A percentile compares a stretch with the other conserved stretches of the same genome.
These are phyloP conservation scores for Hecatera dysodea DNA, from an alignment of 2,888 invertebrate species.

Conservation along the genomic window DNA sequence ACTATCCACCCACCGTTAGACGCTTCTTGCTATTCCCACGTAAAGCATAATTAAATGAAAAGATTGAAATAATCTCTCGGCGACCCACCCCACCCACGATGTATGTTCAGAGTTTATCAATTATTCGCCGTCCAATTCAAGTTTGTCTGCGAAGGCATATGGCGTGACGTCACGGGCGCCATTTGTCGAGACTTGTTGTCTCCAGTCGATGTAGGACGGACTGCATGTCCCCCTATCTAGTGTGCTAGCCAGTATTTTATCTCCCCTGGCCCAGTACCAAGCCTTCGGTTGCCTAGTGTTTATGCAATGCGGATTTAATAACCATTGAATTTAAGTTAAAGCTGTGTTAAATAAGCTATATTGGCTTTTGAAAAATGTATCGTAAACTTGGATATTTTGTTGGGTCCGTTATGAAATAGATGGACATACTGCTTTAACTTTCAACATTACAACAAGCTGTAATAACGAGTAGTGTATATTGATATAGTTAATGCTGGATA, in stretches of 20 bases:
- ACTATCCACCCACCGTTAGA: conserved; percentile 14
- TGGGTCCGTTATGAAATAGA: conserved; percentile 1
- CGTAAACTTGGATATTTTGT: conserved; percentile 26
- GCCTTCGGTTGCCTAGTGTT: conserved; percentile 17
- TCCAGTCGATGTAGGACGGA: conserved; percentile 53
- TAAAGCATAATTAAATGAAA: not conserved
- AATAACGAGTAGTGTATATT: not conserved
- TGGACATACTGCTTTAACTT: not conserved
- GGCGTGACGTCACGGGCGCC: conserved; percentile 65
- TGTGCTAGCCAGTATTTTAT: conserved; percentile 37
- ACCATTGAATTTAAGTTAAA: conserved; percentile 31
- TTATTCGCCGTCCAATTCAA: conserved; percentile 33
- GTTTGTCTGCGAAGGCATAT: conserved; percentile 36
- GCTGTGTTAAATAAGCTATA: conserved; percentile 19
- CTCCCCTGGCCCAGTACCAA: conserved; percentile 47
- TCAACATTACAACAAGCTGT: not conserved
- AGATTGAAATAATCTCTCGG: not conserved
- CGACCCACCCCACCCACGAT: conserved; percentile 8
- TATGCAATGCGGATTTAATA: conserved; percentile 45
- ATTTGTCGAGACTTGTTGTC: conserved; percentile 60
- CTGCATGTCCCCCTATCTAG: conserved; percentile 41
- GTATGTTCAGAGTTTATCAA: conserved; percentile 7
- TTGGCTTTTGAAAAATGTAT: conserved; percentile 30
- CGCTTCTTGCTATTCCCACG: not conserved
- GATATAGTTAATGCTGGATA: not conserved